Evolutionary conservation across 2,113 vertebrate species (phyloP).

Genomic region (Tyto alba): DNA sequence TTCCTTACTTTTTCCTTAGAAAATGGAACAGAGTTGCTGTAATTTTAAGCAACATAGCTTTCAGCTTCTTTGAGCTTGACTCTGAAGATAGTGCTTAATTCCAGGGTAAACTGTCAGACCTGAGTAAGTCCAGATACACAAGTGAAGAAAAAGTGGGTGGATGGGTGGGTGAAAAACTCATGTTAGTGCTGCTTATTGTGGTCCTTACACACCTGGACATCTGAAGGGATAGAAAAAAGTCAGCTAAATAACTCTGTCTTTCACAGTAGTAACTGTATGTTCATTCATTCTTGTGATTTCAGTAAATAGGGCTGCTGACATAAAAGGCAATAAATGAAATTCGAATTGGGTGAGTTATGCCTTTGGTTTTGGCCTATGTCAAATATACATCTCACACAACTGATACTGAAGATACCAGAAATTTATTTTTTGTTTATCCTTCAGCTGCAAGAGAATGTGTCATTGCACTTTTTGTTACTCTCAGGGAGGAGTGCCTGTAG

Average conservation of each 20-base stretch:
- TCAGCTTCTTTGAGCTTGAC: background rate
- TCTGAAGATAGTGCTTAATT: background rate
- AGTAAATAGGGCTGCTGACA: background rate
- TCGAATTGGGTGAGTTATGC: background rate
- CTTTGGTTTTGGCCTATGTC: background rate
- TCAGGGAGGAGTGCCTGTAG: constrained; percentile 86
- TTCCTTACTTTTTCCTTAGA: background rate
- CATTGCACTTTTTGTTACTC: constrained; percentile 60
- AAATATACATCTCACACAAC: background rate
- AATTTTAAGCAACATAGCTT: background rate
- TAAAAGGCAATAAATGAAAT: background rate
- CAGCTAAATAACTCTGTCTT: background rate
- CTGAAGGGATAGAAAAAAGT: background rate
- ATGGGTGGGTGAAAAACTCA: background rate
- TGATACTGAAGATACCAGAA: background rate
- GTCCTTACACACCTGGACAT: background rate
- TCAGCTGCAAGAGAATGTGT: constrained; percentile 45
- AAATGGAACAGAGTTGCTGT: background rate
- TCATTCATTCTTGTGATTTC: background rate
- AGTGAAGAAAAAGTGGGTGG: background rate
- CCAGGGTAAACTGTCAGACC: background rate
- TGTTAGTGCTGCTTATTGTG: background rate
- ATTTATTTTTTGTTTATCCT: constrained; percentile 28
- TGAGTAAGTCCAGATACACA: background rate
- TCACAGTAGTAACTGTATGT: background rate